Percentiles rank a stretch among this genome's conserved stretches.
These are phyloP conservation scores for Lasioglossum vierecki DNA, from an alignment of 2,888 invertebrate genomes.

Conservation along the genomic window DNA sequence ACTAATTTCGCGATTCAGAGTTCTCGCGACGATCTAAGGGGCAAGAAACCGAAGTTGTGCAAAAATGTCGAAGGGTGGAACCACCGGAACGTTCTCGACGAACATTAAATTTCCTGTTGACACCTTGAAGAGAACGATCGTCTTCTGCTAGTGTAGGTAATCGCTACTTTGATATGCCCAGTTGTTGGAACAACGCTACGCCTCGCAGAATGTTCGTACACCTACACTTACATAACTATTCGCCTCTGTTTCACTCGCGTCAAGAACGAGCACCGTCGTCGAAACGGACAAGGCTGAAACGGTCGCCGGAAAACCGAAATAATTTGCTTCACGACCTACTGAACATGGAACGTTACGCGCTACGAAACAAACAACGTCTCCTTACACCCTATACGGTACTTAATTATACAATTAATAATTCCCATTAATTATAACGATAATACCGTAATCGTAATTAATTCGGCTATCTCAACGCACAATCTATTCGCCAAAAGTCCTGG, in stretches of 20 bases:
- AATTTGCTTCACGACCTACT: slow-evolving; percentile 59
- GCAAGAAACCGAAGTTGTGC: background rate
- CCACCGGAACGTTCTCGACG: slow-evolving; percentile 4
- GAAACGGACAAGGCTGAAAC: slow-evolving; percentile 33
- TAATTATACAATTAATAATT: slow-evolving; percentile 44
- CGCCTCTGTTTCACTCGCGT: background rate
- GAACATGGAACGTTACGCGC: slow-evolving; percentile 68
- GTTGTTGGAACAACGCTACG: slow-evolving; percentile 44
- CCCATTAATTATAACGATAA: slow-evolving; percentile 51
- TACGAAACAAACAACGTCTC: slow-evolving; percentile 62
- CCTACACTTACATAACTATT: slow-evolving; percentile 34
- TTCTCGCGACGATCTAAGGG: background rate
- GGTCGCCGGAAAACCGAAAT: slow-evolving; percentile 44
- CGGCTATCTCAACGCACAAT: slow-evolving; percentile 47
- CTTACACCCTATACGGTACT: slow-evolving; percentile 38
- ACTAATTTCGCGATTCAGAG: background rate
- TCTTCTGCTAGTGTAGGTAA: slow-evolving; percentile 16
- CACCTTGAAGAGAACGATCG: slow-evolving; percentile 28
- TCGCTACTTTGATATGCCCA: slow-evolving; percentile 59
- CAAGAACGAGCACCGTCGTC: background rate
- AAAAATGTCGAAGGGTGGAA: slow-evolving; percentile 31
- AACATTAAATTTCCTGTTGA: slow-evolving; percentile 23
- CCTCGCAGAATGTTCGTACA: slow-evolving; percentile 37
- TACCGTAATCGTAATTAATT: slow-evolving; percentile 33
- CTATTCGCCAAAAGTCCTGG: slow-evolving; percentile 47